Evolutionary conservation across 2,888 invertebrate genomes (phyloP).

Genomic region (Imbricaverruca yamaguchii): DNA sequence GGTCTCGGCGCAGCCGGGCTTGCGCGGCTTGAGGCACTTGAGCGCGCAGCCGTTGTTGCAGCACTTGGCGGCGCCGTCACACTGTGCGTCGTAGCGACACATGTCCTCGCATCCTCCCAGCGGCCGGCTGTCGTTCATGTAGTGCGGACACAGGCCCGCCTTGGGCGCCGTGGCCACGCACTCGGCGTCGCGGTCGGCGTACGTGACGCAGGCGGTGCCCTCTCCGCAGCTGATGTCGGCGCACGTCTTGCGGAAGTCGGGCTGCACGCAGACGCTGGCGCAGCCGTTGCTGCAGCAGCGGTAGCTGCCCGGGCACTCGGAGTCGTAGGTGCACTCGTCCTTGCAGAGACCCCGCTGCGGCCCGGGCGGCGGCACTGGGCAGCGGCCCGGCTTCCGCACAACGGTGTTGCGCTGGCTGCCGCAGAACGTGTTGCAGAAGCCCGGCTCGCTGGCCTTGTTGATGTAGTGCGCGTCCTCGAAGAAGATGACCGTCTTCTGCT

Average conservation of each 20-base stretch:
- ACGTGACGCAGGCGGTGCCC: background rate
- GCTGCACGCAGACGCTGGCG: conserved; percentile 1
- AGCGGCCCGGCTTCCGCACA: background rate
- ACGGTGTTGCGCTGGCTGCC: background rate
- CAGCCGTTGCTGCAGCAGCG: conserved; percentile 12
- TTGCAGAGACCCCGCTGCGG: background rate
- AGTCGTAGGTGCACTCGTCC: conserved; percentile 17
- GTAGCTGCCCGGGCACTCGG: background rate
- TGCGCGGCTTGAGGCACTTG: background rate
- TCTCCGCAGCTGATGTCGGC: background rate
- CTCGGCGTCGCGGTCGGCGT: background rate
- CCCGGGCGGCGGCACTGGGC: background rate
- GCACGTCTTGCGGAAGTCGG: conserved; percentile 10
- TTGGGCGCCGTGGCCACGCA: background rate
- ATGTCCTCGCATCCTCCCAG: conserved; percentile 4
- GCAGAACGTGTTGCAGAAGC: background rate
- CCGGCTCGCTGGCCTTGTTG: background rate
- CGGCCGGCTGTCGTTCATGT: conserved; percentile 12
- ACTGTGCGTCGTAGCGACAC: background rate
- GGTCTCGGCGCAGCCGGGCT: conserved; percentile 1
- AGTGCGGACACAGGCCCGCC: background rate
- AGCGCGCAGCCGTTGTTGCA: conserved; percentile 7
- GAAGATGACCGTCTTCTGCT: background rate
- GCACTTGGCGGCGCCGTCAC: conserved; percentile 6
- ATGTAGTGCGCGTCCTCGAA: background rate